Evolutionary conservation across 2,888 invertebrate genomes (phyloP), one percentile per base, ranked within the genome.

Genomic region (Hydroisotoma schaefferi): DNA sequence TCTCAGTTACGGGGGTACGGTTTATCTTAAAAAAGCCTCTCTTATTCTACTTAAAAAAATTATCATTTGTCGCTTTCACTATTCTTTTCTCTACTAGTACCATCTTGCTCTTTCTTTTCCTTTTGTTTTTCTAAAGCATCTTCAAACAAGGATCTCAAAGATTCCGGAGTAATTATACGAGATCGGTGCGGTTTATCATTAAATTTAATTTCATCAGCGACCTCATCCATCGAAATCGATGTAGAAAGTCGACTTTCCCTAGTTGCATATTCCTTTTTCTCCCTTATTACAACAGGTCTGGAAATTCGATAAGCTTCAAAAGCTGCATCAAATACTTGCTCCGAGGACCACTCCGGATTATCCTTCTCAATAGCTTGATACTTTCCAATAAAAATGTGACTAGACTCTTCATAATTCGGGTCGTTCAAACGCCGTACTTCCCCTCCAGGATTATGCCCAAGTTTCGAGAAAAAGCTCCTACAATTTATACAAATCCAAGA

Each of bases 281-380:
- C n/a, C n/a, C n/a, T n/a, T n/a, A n/a, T n/a, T n/a, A n/a, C n/a
- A n/a, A 6, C 20, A 4, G 38, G 54, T 23, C 44, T 40, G 2
- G 37, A n/a, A 18, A 23, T 15, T 22, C 15, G 22, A 37, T 54
- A 44, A 20, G n/a, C 55, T 29, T 63, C 53, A 2, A 29, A 67
- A 1, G 82, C 78, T 3, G 80, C 77, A 47, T 78, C 77, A 65
- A 79, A 80, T 15, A 82, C 73, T 67, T 78, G 76, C 56, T 84
- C 81, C n/a, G 80, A 79, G 69, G 81, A 80, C 28, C 81, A 74
- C 1, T 81, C 75, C 0, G 65, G 62, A 54, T 81, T 82, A 73
- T 82, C 81, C 0, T 76, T 74, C 74, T 83, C 80, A 10, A 87
- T 73, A 62, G 81, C 80, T 43, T 82, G 78, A 72, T 86, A 87